Percentiles rank a stretch among this genome's conserved stretches.
Evolutionary conservation across 2,113 vertebrate genomes (phyloP).

Genomic region (Chiloscyllium plagiosum): DNA sequence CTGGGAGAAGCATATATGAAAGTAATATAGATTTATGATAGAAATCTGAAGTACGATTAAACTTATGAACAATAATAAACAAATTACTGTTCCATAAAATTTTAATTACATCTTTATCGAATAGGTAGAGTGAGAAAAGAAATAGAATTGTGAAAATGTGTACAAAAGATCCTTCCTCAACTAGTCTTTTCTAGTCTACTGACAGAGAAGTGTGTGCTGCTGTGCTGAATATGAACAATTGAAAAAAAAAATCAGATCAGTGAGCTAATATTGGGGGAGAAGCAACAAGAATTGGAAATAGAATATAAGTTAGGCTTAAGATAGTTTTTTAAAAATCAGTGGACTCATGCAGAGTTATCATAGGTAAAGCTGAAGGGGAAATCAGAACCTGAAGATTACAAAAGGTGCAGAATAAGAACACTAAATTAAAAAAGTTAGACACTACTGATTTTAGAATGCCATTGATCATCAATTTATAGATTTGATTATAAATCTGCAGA

Average conservation of each 20-base stretch:
- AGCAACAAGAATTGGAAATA: not conserved
- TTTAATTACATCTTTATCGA: not conserved
- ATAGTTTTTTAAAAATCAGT: no score
- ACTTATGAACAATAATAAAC: not conserved
- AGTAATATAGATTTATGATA: not conserved
- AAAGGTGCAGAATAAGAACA: not conserved
- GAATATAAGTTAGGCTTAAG: not conserved
- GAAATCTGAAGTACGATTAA: not conserved
- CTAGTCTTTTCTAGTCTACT: not conserved
- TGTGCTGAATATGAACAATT: not conserved
- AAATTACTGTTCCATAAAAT: not conserved
- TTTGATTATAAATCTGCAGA: not conserved
- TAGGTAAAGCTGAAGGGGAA: not conserved
- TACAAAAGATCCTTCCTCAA: not conserved
- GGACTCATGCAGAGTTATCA: not conserved
- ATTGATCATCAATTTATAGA: not conserved
- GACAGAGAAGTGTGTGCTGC: not conserved
- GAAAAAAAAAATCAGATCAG: not conserved
- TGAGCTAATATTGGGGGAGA: not conserved
- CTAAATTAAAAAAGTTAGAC: not conserved
- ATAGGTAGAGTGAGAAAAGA: not conserved
- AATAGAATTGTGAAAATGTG: not conserved
- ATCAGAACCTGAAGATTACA: not conserved
- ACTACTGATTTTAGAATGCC: not conserved
- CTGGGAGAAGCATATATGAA: not conserved